These are phyloP conservation scores for Sycophaga agraensis DNA, from an alignment of 1,140 invertebrate species.

Conservation along the genomic window DNA sequence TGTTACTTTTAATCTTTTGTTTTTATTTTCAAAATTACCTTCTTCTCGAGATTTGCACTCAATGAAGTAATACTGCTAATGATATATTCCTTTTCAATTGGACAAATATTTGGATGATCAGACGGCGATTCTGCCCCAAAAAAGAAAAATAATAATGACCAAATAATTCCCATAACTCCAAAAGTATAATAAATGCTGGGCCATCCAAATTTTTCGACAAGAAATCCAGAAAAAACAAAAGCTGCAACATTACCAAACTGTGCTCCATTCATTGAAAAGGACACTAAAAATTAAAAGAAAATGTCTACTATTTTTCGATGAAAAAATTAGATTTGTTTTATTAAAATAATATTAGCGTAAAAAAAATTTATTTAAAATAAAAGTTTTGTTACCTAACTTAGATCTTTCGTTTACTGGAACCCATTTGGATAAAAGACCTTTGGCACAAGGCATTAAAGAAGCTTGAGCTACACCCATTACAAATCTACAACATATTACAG, in stretches of 20 bases:
- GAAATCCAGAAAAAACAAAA: constrained; percentile 68
- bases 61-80: neutral
- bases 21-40: too few species aligned
- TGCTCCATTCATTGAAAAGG: constrained; percentile 54
- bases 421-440: constrained; percentile 67
- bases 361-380: too few species aligned
- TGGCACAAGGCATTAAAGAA: constrained; percentile 65
- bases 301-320: too few species aligned
- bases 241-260: constrained; percentile 73
- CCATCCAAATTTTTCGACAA: constrained; percentile 70
- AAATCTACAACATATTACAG: constrained; percentile 59
- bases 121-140: constrained; percentile 68
- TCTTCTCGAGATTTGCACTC: neutral
- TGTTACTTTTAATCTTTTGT: too few species aligned
- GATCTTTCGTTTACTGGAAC: constrained; percentile 44
- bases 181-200: constrained; percentile 77
- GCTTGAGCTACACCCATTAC: constrained; percentile 67
- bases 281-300: constrained; percentile 35
- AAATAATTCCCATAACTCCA: constrained; percentile 64
- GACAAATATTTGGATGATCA: constrained; percentile 61
- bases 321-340: too few species aligned
- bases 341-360: too few species aligned
- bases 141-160: constrained; percentile 65
- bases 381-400: constrained; percentile 46
- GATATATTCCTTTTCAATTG: constrained; percentile 65